A percentile compares a stretch with the other conserved stretches of the same genome.
Conservation (phyloP, 2,113 vertebrate species). For the Eptatretus burgeri region DNA sequence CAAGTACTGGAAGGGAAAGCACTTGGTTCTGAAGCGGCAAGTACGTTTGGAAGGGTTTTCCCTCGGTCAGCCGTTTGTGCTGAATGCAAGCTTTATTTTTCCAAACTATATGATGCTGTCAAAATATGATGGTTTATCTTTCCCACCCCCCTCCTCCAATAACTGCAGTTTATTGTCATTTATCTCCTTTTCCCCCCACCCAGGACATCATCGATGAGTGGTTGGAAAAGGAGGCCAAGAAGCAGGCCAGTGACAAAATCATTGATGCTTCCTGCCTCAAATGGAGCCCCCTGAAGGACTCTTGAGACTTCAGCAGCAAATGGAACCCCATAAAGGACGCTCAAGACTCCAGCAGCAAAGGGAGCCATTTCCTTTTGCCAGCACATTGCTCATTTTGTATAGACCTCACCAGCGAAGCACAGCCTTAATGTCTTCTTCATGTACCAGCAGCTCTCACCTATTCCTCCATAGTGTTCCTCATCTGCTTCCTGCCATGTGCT, state of each 20-base stretch:
- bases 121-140: too few relatives aligned
- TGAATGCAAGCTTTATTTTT: neutral
- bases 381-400: too few relatives aligned
- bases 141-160: too few relatives aligned
- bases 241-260: constrained; percentile 79
- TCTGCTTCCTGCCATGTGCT: too few relatives aligned
- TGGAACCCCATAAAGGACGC: too few relatives aligned
- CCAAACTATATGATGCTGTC: neutral
- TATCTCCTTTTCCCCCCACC: constrained; percentile 7
- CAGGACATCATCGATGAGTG: constrained; percentile 95
- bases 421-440: too few relatives aligned
- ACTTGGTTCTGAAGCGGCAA: constrained; percentile 1
- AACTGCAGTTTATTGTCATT: neutral
- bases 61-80: neutral
- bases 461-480: too few relatives aligned
- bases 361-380: too few relatives aligned
- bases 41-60: neutral
- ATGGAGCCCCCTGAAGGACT: constrained; percentile 94
- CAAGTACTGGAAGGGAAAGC: constrained; percentile 7
- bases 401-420: too few relatives aligned
- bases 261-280: constrained; percentile 87
- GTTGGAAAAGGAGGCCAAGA: constrained; percentile 90
- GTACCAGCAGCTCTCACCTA: too few relatives aligned
- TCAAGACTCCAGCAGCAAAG: too few relatives aligned
- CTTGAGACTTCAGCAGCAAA: constrained; percentile 15